A percentile compares a stretch with the other conserved stretches of the same genome.
Conservation (phyloP, 2,797 vertebrate genomes). For the Sphaeramia orbicularis region DNA sequence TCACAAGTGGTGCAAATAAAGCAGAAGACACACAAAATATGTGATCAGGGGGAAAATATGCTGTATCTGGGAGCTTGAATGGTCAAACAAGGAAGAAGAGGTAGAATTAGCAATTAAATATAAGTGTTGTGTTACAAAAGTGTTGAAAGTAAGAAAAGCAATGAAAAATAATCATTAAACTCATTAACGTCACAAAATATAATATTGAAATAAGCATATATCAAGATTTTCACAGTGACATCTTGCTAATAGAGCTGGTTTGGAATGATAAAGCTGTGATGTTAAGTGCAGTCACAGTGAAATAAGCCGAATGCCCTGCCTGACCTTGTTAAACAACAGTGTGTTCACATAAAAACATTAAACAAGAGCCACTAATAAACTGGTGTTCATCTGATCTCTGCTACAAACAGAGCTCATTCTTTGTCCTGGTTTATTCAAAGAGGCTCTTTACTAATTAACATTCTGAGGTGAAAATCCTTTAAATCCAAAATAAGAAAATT, state of each 20-base stretch:
- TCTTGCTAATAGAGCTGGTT: not conserved
- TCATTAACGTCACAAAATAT: not conserved
- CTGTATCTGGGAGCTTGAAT: not conserved
- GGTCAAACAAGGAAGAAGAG: not conserved
- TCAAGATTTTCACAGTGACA: not conserved
- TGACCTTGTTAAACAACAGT: slow-evolving; percentile 7
- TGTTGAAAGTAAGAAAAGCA: no score
- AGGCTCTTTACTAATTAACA: slow-evolving; percentile 5
- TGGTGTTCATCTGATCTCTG: slow-evolving; percentile 35
- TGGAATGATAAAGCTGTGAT: not conserved
- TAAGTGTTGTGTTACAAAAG: no score
- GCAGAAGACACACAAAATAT: not conserved
- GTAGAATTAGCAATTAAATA: not conserved
- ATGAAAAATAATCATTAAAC: not conserved
- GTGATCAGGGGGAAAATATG: not conserved
- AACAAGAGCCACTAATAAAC: not conserved
- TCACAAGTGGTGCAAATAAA: slow-evolving; percentile 1
- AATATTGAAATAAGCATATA: not conserved
- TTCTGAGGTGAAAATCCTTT: slow-evolving; percentile 34
- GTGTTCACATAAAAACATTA: not conserved
- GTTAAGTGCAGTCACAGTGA: not conserved
- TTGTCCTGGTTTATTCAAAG: not conserved
- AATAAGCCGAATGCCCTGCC: not conserved
- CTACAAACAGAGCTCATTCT: not conserved
- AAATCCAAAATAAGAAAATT: slow-evolving; percentile 35